These are phyloP conservation scores for Heliornis fulica DNA, from an alignment of 2,113 vertebrate genomes.

Conservation along the genomic window DNA sequence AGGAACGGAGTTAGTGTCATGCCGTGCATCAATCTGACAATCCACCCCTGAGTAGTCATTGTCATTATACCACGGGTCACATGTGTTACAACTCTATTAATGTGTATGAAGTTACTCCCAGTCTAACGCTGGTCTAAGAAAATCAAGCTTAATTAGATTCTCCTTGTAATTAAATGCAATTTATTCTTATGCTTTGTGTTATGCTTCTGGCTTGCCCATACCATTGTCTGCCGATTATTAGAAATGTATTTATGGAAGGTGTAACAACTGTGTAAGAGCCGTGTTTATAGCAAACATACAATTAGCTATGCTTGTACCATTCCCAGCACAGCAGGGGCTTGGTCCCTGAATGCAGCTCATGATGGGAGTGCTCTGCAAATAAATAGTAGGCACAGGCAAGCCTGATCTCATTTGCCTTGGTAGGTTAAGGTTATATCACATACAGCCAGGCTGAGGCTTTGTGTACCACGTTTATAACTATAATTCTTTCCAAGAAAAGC, in stretches of 20 bases:
- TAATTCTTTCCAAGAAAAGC: not conserved
- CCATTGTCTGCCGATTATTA: conserved; percentile 51
- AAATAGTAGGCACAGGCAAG: not conserved
- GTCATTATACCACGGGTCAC: conserved; percentile 38
- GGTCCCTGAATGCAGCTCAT: not conserved
- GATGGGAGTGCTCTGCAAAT: not conserved
- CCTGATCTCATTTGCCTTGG: not conserved
- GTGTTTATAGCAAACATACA: conserved; percentile 29
- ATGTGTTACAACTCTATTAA: conserved; percentile 56
- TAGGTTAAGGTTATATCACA: not conserved
- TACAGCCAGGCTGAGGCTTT: not conserved
- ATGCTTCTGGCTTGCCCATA: conserved; percentile 32
- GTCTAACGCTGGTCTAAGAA: conserved; percentile 37
- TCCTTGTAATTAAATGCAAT: conserved; percentile 66
- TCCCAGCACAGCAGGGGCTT: conserved; percentile 38
- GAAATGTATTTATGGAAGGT: conserved; percentile 47
- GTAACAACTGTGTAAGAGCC: conserved; percentile 33
- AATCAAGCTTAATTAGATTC: conserved; percentile 58
- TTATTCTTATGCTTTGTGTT: conserved; percentile 51
- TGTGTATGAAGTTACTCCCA: conserved; percentile 57
- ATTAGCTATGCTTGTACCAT: conserved; percentile 6
- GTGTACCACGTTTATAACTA: not conserved
- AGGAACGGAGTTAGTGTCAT: conserved; percentile 6
- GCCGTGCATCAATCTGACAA: conserved; percentile 45
- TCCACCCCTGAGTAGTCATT: conserved; percentile 49